Evolutionary conservation across 2,888 invertebrate genomes (phyloP).

Genomic region (Pimpla rufipes): DNA sequence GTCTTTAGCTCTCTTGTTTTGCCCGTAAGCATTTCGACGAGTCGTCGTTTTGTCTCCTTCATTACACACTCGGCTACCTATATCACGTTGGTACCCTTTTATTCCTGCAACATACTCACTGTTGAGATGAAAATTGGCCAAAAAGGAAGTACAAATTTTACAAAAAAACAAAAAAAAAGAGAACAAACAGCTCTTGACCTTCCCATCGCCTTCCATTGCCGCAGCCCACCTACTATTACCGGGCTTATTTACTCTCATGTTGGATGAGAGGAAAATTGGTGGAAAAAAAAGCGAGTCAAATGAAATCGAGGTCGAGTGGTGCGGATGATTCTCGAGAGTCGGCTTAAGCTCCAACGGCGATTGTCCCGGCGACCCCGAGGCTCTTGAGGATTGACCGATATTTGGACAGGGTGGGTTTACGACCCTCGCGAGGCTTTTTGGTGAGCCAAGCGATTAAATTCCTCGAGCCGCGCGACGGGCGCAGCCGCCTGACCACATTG

Average conservation of each 20-base stretch:
- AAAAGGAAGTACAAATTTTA: no score
- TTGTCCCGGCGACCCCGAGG: conserved; percentile 60
- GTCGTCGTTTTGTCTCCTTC: conserved; percentile 25
- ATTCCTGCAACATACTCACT: background rate
- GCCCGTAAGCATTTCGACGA: conserved; percentile 50
- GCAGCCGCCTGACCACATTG: conserved; percentile 51
- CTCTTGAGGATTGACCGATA: conserved; percentile 66
- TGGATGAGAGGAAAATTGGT: background rate
- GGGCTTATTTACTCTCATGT: no score
- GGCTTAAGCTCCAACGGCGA: conserved; percentile 36
- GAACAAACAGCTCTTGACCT: no score
- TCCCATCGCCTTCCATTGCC: no score
- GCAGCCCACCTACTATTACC: no score
- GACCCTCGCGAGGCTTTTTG: conserved; percentile 47
- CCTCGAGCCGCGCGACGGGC: conserved; percentile 59
- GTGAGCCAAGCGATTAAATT: conserved; percentile 65
- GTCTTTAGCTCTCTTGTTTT: conserved; percentile 53
- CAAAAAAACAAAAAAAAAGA: no score
- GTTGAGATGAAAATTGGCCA: no score
- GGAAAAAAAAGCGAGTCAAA: conserved; percentile 9
- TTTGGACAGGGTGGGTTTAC: conserved; percentile 61
- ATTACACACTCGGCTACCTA: conserved; percentile 14
- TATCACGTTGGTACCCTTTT: conserved; percentile 18
- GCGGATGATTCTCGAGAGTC: conserved; percentile 17
- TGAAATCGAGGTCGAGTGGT: conserved; percentile 59